Evolutionary conservation across 2,888 invertebrate genomes (phyloP), one percentile per base, ranked within the genome.

Genomic region (Aquatica leii): DNA sequence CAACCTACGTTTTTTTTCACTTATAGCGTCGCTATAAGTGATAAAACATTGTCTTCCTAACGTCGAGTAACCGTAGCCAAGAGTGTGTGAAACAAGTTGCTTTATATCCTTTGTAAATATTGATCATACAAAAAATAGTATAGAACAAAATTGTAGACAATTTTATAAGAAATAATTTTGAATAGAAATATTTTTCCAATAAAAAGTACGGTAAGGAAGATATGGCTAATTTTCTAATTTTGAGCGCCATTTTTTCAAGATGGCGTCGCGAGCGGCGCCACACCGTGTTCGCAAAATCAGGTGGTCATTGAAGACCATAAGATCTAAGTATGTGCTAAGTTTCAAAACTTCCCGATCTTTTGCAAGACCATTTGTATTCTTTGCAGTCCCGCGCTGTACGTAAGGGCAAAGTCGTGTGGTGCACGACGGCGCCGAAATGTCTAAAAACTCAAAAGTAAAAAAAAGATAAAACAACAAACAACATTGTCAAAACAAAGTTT

Each of bases 31-130:
- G 37, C 37, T 37, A 37, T 37, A 37, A 11, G 11, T 37, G 37
- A 37, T 37, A 37, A 37, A 37, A 37, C 37, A 37, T 37, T 37
- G 37, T 37, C 37, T 12, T 11, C 37, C 37, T 37, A 37, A 37
- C 37, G 12, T 37, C 12, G 37, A 11, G 37, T 11, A 37, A 37
- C 5, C 37, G 37, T 37, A 5, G 11, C 37, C 37, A 37, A 37
- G 2, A 37, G 37, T 37, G 2, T 3, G 37, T 37, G 37, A 37
- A 37, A 37, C 24, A 37, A 37, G 9, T 37, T 37, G 37, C 6
- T 37, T 37, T 37, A 37, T 37, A 37, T 37, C 9, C 37, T 24
- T 6, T 24, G 24, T 24, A 24, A 24, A 24, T 6, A 24, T 24
- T 24, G 24, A 24, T 24, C 24, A 24, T 24, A 24, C 4, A 24